These are phyloP conservation scores for Merodon equestris DNA, from an alignment of 2,888 invertebrate genomes.

Conservation along the genomic window DNA sequence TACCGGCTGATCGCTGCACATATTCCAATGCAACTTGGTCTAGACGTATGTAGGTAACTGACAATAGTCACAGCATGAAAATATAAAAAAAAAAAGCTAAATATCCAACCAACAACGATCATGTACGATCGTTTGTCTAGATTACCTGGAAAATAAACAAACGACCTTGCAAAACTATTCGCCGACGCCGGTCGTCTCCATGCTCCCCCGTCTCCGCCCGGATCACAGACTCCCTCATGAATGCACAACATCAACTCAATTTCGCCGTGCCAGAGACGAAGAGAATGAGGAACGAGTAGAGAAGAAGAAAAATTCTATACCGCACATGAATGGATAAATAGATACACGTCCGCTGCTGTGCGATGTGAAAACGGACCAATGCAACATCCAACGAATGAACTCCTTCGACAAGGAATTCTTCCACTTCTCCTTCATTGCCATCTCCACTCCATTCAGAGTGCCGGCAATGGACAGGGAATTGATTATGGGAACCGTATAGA, in stretches of 20 bases:
- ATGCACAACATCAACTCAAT: too few relatives aligned
- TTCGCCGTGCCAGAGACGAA: too few relatives aligned
- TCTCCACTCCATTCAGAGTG: too few relatives aligned
- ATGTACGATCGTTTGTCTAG: slow-evolving; percentile 70
- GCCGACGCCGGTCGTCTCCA: slow-evolving; percentile 8
- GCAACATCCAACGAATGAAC: too few relatives aligned
- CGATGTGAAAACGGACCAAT: background rate
- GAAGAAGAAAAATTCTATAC: slow-evolving; percentile 30
- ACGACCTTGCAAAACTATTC: slow-evolving; percentile 70
- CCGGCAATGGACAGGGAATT: background rate
- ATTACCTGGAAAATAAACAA: slow-evolving; percentile 69
- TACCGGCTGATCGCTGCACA: too few relatives aligned
- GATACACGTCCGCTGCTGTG: slow-evolving; percentile 9
- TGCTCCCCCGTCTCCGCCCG: background rate
- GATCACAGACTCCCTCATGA: too few relatives aligned
- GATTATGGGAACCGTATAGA: slow-evolving; percentile 53
- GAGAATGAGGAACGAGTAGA: too few relatives aligned
- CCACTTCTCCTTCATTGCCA: too few relatives aligned
- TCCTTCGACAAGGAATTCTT: too few relatives aligned
- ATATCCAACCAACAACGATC: slow-evolving; percentile 38
- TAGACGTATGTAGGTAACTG: slow-evolving; percentile 9
- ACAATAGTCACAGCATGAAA: slow-evolving; percentile 4
- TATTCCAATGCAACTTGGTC: slow-evolving; percentile 14
- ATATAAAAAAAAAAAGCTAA: slow-evolving; percentile 12
- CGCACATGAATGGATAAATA: slow-evolving; percentile 58